Conservation (phyloP, 2,888 invertebrate species). For the Cancer borealis region DNA sequence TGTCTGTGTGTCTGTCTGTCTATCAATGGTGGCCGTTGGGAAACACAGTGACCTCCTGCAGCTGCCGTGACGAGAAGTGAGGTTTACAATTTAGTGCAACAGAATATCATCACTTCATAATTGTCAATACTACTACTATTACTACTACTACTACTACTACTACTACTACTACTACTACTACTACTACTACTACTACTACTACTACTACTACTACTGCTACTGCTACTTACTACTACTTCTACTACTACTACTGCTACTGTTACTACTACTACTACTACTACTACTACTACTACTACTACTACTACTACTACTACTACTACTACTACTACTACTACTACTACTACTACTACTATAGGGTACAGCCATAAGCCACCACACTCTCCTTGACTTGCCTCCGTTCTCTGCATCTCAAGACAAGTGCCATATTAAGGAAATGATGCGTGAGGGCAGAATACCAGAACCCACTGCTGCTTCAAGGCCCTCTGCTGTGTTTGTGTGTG, state of each 20-base stretch:
- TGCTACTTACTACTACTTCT: too few species aligned
- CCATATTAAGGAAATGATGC: not conserved
- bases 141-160: constrained; percentile 10
- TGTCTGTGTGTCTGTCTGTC: not conserved
- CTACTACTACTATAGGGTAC: not conserved
- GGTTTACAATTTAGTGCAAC: not conserved
- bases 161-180: too few species aligned
- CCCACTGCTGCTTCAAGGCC: not conserved
- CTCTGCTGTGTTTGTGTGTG: too few species aligned
- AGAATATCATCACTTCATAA: not conserved
- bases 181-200: too few species aligned
- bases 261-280: constrained; percentile 20
- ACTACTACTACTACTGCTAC: too few species aligned
- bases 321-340: constrained; percentile 23
- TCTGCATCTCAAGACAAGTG: not conserved
- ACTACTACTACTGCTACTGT: too few species aligned
- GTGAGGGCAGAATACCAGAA: not conserved
- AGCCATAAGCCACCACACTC: not conserved
- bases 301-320: constrained; percentile 49
- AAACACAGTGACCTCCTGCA: not conserved
- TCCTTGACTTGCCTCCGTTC: not conserved
- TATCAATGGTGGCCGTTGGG: not conserved
- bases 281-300: constrained; percentile 51
- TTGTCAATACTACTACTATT: not conserved
- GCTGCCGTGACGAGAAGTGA: not conserved